Conservation (phyloP, 2,888 invertebrate species). For the Diogma glabrata region DNA sequence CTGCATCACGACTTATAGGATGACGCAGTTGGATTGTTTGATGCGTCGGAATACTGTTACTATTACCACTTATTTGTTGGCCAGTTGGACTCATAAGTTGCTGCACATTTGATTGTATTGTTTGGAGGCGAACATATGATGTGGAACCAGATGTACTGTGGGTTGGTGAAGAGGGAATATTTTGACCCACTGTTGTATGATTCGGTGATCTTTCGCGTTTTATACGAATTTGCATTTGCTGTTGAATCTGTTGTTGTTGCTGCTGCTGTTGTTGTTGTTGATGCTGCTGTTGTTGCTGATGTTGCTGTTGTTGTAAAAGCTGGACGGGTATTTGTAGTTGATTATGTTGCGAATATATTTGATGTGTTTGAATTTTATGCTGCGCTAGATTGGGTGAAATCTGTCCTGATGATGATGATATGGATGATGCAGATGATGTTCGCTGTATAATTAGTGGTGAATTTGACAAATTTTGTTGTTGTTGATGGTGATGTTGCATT, state of each 20-base stretch:
- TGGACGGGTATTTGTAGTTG: slow-evolving; percentile 13
- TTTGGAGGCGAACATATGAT: slow-evolving; percentile 23
- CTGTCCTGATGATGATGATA: slow-evolving; percentile 8
- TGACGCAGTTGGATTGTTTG: slow-evolving; percentile 39
- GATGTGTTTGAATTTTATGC: slow-evolving; percentile 11
- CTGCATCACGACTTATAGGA: slow-evolving; percentile 35
- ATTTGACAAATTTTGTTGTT: slow-evolving; percentile 24
- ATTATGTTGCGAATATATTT: slow-evolving; percentile 18
- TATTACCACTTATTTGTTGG: slow-evolving; percentile 17
- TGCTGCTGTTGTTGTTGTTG: slow-evolving; percentile 9
- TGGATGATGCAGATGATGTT: slow-evolving; percentile 10
- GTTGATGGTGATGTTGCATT: slow-evolving; percentile 22
- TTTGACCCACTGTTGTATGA: slow-evolving; percentile 14
- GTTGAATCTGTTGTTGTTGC: slow-evolving; percentile 11
- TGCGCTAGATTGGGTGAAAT: slow-evolving; percentile 12
- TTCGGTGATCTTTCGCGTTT: slow-evolving; percentile 19
- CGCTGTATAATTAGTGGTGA: not conserved
- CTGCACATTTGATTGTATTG: slow-evolving; percentile 37
- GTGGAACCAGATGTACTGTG: not conserved
- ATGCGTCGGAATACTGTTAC: slow-evolving; percentile 33
- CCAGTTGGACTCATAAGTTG: slow-evolving; percentile 24
- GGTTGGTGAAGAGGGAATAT: not conserved
- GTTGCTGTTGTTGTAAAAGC: slow-evolving; percentile 25
- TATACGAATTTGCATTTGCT: slow-evolving; percentile 16
- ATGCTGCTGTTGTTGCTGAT: slow-evolving; percentile 20